Base-by-base conservation (phyloP, 2,797 vertebrate species). In the Adrianichthys oophorus region DNA sequence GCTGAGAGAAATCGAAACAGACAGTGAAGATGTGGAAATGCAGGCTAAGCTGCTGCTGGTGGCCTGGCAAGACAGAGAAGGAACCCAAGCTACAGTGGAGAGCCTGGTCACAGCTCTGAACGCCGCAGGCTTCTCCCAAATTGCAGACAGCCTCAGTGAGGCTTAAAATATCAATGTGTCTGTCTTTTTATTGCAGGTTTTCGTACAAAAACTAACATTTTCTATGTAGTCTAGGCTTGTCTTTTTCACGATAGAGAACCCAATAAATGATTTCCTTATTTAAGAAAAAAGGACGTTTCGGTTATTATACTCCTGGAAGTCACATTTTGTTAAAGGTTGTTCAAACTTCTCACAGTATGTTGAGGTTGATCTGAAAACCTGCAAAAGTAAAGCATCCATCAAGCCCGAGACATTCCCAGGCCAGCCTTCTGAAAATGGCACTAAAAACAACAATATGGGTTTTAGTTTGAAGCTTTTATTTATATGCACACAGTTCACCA, bases 51-150 rank as follows among this genome's bases (percentile, higher is more conserved):
- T 98, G 89, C 90, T 98, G 76, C 92, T 99, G 15, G 94, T 98
- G 2, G 93, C 95, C 67, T 99, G 98, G 97, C 98, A 99, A 87
- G 98, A 99, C 64, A 87, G 96, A 63, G 98, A 98, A 78, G 96
- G 95, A 0, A 4, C 85, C 0, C 95, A 96, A 0, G 96, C 96
- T 0, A 97, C 91, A 0, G 89, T 94, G 0, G 96, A 96, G 70
- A 95, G 88, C 68, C 92, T 98, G 68, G 84, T 94, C 1, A n/a
- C 72, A 0, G 96, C 95, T 0, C 91, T 99, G 4, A 95, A 60
- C 42, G 82, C 93, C 0, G 94, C 95, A 0, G 95, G 95, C 1
- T 90, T 98, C 48, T 72, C 82, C 15, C 93, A 95, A 59, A 91
- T 98, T 1, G 94, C 94, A 0, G 95, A 98, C 50, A 68, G 63